Evolutionary conservation across 2,797 vertebrate genomes (phyloP).

Genomic region (Petrocephalus sullivani): DNA sequence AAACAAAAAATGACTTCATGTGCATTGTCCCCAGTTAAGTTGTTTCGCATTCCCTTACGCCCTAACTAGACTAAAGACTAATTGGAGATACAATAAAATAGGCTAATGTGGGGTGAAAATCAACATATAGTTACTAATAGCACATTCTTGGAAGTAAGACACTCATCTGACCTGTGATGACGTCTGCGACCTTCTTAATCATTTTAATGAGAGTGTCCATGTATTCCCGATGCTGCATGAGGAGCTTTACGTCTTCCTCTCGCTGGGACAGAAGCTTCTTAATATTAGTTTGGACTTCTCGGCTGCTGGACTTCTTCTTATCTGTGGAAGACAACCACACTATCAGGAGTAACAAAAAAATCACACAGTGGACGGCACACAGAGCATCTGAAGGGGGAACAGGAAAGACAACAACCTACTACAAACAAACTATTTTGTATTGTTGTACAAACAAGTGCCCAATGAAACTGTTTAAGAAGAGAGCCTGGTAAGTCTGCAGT

Average conservation of each 20-base stretch:
- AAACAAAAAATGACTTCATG: background rate
- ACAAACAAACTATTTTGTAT: background rate
- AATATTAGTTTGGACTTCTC: constrained; percentile 25
- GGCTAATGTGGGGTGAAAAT: background rate
- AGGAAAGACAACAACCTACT: background rate
- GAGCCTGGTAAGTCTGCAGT: background rate
- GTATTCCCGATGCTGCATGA: constrained; percentile 38
- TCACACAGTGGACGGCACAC: background rate
- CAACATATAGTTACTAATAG: background rate
- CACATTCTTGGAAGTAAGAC: background rate
- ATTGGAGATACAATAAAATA: background rate
- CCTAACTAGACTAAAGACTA: background rate
- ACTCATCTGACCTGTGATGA: constrained; percentile 49
- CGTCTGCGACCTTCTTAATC: constrained; percentile 55
- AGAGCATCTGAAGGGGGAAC: background rate
- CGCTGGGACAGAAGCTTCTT: constrained; percentile 49
- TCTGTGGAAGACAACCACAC: constrained; percentile 42
- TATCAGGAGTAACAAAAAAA: background rate
- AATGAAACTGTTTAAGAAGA: background rate
- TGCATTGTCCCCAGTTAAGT: background rate
- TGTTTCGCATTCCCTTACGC: background rate
- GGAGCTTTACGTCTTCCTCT: constrained; percentile 42
- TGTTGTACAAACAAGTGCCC: background rate
- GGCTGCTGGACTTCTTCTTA: constrained; percentile 30
- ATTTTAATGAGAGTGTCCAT: constrained; percentile 60